phyloP scores from a whole-genome alignment of 2,113 vertebrate genomes.

The Rhegmatorhina hoffmannsi region DNA sequence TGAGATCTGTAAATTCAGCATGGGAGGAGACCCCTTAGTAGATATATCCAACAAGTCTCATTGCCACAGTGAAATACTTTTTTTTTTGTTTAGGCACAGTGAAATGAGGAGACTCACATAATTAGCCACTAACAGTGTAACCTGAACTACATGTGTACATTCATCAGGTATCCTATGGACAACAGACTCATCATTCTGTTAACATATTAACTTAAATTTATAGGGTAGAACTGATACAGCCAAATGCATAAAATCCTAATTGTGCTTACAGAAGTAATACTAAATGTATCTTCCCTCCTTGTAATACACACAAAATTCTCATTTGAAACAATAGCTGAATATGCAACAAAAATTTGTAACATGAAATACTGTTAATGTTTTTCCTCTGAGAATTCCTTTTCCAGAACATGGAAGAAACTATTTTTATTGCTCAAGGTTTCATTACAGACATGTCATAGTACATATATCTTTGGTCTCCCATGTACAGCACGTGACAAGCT shows the following conservation, averaged over 20 bases:
- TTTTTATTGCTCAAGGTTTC: slow-evolving; percentile 69
- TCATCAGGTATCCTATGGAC: not conserved
- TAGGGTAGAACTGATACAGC: not conserved
- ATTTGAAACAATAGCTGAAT: slow-evolving; percentile 56
- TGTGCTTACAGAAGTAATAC: slow-evolving; percentile 26
- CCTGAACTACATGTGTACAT: not conserved
- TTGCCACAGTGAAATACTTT: not conserved
- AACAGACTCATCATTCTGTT: not conserved
- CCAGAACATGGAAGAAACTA: slow-evolving; percentile 23
- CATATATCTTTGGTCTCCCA: slow-evolving; percentile 51
- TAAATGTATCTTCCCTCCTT: slow-evolving; percentile 2
- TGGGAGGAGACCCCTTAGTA: not conserved
- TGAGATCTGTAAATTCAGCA: not conserved
- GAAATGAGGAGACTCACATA: not conserved
- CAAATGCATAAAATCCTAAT: slow-evolving; percentile 26
- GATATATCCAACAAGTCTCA: not conserved
- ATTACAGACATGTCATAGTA: slow-evolving; percentile 66
- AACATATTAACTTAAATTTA: slow-evolving; percentile 8
- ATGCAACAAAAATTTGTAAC: slow-evolving; percentile 54
- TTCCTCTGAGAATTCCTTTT: slow-evolving; percentile 46
- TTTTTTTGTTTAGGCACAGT: not conserved
- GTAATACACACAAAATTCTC: slow-evolving; percentile 31
- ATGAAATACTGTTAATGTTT: slow-evolving; percentile 63
- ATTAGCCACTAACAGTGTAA: not conserved
- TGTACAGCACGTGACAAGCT: slow-evolving; percentile 34